Conservation (phyloP, 1,140 invertebrate genomes). For the Drosophila kikkawai region DNA sequence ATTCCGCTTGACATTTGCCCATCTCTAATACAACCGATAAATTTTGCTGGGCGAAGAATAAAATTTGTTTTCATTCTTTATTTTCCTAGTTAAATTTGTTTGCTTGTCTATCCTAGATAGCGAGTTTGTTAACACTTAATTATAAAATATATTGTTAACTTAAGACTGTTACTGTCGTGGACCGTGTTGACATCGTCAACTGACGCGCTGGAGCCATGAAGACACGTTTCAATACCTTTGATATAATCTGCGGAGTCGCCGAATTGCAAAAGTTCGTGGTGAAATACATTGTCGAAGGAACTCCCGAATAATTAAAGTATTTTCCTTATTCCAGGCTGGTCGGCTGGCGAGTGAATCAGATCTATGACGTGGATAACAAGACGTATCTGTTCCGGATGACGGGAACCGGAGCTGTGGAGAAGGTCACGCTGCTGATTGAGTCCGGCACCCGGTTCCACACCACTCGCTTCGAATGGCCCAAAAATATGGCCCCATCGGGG, state of each 20-base stretch:
- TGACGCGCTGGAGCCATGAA: slow-evolving; percentile 89
- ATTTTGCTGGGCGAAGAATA: slow-evolving; percentile 23
- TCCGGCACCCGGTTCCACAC: slow-evolving; percentile 97
- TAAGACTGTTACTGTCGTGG: neutral
- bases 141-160: slow-evolving; percentile 1
- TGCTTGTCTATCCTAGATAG: slow-evolving; percentile 17
- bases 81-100: slow-evolving; percentile 4
- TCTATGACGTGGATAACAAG: slow-evolving; percentile 99
- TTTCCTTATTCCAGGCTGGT: slow-evolving; percentile 88
- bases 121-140: slow-evolving; percentile 11
- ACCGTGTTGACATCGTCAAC: slow-evolving; percentile 22
- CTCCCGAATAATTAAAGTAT: neutral
- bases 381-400: slow-evolving; percentile 97
- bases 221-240: slow-evolving; percentile 95
- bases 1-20: neutral
- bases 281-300: neutral
- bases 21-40: slow-evolving; percentile 23
- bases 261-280: slow-evolving; percentile 92
- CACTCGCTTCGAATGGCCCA: slow-evolving; percentile 99
- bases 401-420: slow-evolving; percentile 92
- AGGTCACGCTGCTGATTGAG: slow-evolving; percentile 93
- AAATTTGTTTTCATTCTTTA: slow-evolving; percentile 27
- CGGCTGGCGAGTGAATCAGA: slow-evolving; percentile 97
- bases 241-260: slow-evolving; percentile 93
- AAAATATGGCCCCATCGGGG: slow-evolving; percentile 97